Base-by-base conservation (phyloP, 2,888 invertebrate genomes). In the Brachyopa scutellaris region DNA sequence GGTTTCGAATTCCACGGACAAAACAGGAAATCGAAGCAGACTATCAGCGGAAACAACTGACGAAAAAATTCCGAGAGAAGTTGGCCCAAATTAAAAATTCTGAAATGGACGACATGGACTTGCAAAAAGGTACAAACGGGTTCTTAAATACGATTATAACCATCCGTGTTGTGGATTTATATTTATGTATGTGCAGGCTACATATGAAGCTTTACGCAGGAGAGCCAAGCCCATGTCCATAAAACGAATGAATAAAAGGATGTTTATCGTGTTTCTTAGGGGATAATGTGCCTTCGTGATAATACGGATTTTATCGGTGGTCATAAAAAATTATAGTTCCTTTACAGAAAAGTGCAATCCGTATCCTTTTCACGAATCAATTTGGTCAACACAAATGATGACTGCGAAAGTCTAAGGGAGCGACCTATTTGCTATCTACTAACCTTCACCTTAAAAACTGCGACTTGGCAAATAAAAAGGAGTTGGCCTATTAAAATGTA, bases 11-110 rank as follows among this genome's bases (percentile, higher is more conserved):
- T 85, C 98, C 98, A 0, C 92, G 98, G 62, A 98, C 98, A 0
- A 97, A 97, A 89, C 97, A 97, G 90, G 97, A 98, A 91, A 98
- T 98, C 84, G 97, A 97, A 89, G 97, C 97, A 0, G 97, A 98
- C 90, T 97, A 95, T 90, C 94, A 96, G 86, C 92, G 97, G 15
- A 94, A 96, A 86, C 95, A 94, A 89, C 94, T 97, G 51, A 95
- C 97, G 0, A 93, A 93, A 85, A 96, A 95, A 89, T 97, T 97
- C 89, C 93, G 95, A 7, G 94, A 95, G 85, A 93, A 96, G 87
- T 91, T 97, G 49, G 93, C 94, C 87, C 93, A 95, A 85, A 96
- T 97, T 85, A 94, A 95, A 87, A 96, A 97, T 88, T 93, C 94
- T 4, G 95, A 96, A 88, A 95, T 97, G 95, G 97, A 97, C 84